Evolutionary conservation across 2,113 vertebrate genomes (phyloP), one percentile per base, ranked within the genome.

Genomic region (Amphilophus citrinellus): DNA sequence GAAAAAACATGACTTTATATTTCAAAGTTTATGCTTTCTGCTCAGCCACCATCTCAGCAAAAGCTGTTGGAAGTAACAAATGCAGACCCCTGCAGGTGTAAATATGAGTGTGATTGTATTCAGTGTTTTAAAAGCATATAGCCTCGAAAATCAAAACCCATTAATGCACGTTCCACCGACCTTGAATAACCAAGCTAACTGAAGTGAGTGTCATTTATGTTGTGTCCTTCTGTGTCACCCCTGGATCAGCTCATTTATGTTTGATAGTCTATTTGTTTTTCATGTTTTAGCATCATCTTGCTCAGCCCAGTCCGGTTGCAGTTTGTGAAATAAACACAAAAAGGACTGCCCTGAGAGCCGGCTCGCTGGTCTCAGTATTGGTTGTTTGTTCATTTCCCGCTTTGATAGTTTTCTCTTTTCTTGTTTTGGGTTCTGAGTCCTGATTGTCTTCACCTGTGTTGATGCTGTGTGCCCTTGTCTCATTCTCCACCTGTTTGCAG

Each of bases 351-450:
- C n/a, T 44, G 37, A 42, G 62, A 42, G 11, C 62, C 42, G 35
- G 11, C 37, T 65, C 14, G 11, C 0, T 42, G 39, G 62, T 65
- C 0, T 22, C 35, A 22, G 20, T 42, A 0, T 24, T 0, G 13
- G 62, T 14, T 66, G 37, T 22, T 24, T 66, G 62, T 3, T 66
- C 3, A 24, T 66, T 66, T 24, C n/a, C 42, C 14, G 1, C 63
- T 14, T 44, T 44, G 9, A 17, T 13, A 24, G 0, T 24, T 2
- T 66, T 66, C 63, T 66, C 37, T 44, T 42, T 66, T 66, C 63
- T 66, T 24, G n/a, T 0, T n/a, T 44, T 66, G n/a, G 37, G 37
- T 66, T 44, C 42, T 0, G 7, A 7, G n/a, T 66, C 39, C 39
- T 24, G 63, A 66, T 24, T 66, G 63, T 44, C 13, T 66, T 66